Evolutionary conservation across 2,113 vertebrate genomes (phyloP).

Genomic region (Paedocypris sp.): DNA sequence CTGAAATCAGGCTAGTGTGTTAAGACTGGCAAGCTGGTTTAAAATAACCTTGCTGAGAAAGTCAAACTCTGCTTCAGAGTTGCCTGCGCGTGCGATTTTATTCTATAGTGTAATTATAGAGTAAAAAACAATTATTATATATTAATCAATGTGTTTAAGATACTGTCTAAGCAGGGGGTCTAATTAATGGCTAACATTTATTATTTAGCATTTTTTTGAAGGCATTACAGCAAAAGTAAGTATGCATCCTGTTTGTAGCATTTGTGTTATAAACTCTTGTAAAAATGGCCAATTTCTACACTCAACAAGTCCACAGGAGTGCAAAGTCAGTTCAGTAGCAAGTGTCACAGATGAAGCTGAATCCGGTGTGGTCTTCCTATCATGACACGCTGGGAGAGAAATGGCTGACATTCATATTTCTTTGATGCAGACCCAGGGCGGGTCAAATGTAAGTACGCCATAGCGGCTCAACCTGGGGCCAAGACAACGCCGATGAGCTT

Average conservation of each 20-base stretch:
- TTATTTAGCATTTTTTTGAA: too few relatives aligned
- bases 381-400: slow-evolving; percentile 54
- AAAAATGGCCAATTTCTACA: too few relatives aligned
- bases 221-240: too few relatives aligned
- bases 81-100: too few relatives aligned
- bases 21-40: slow-evolving; percentile 34
- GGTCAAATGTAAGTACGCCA: slow-evolving; percentile 47
- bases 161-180: too few relatives aligned
- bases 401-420: slow-evolving; percentile 60
- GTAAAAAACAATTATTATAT: too few relatives aligned
- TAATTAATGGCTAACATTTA: too few relatives aligned
- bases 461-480: slow-evolving; percentile 51
- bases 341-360: slow-evolving; percentile 4
- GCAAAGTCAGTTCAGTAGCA: neutral
- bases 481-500: slow-evolving; percentile 47
- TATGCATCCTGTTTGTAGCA: too few relatives aligned
- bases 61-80: slow-evolving; percentile 25
- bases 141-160: too few relatives aligned
- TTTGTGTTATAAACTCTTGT: too few relatives aligned
- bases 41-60: slow-evolving; percentile 33
- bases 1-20: slow-evolving; percentile 32
- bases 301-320: too few relatives aligned
- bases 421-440: slow-evolving; percentile 50
- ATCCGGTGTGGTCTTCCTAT: slow-evolving; percentile 41
- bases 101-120: too few relatives aligned